Conservation (phyloP, 2,797 vertebrate species). For the Poecilia wingei region DNA sequence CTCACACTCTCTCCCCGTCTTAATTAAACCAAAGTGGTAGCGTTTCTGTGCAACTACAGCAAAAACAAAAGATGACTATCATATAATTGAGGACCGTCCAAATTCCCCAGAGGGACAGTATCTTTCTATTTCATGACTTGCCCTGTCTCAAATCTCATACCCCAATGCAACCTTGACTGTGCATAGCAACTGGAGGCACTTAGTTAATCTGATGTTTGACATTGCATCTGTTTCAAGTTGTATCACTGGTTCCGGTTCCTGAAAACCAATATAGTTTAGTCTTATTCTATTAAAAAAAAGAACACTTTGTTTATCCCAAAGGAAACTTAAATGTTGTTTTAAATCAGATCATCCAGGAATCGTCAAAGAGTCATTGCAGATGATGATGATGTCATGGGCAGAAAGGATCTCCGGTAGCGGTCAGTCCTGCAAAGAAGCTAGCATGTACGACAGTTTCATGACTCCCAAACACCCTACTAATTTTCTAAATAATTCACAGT, state of each 20-base stretch:
- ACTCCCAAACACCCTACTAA: background rate
- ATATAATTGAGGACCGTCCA: constrained; percentile 68
- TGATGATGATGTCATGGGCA: background rate
- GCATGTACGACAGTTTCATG: background rate
- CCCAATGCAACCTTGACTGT: constrained; percentile 31
- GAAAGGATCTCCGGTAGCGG: background rate
- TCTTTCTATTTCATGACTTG: constrained; percentile 19
- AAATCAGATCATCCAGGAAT: background rate
- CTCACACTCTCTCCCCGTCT: constrained; percentile 45
- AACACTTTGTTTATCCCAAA: background rate
- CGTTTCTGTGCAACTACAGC: constrained; percentile 48
- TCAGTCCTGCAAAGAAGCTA: background rate
- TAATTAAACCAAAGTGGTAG: constrained; percentile 58
- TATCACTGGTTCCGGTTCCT: constrained; percentile 18
- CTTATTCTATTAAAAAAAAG: background rate
- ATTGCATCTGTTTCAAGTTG: constrained; percentile 8
- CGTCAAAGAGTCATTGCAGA: background rate
- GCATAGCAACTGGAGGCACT: constrained; percentile 11
- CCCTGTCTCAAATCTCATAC: constrained; percentile 47
- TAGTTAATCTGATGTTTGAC: constrained; percentile 19
- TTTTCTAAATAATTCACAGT: background rate
- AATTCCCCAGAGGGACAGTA: constrained; percentile 39
- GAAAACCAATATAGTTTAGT: background rate
- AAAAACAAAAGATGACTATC: constrained; percentile 66
- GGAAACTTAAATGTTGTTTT: background rate